These are phyloP conservation scores for Eristalis tenax DNA, from an alignment of 2,888 invertebrate species.

Conservation along the genomic window DNA sequence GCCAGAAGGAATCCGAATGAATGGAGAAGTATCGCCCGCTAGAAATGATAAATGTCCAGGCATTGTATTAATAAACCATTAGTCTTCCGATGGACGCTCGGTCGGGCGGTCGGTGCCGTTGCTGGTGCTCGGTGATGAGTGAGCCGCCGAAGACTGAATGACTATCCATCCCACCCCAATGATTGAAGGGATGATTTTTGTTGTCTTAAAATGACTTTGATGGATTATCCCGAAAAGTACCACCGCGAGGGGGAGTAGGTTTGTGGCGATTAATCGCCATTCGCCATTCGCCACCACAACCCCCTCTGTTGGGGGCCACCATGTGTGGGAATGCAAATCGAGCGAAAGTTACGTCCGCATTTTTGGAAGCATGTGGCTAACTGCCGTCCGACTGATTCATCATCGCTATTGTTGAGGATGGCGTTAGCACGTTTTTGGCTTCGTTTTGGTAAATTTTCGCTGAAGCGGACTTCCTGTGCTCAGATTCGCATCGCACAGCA, in stretches of 20 bases:
- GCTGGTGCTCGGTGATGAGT: slow-evolving; percentile 41
- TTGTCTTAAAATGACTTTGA: slow-evolving; percentile 71
- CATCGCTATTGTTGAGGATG: slow-evolving; percentile 35
- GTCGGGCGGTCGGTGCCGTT: background rate
- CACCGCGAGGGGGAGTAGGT: background rate
- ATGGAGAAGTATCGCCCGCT: slow-evolving; percentile 66
- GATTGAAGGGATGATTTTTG: slow-evolving; percentile 70
- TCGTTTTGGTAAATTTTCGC: slow-evolving; percentile 15
- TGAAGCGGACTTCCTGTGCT: slow-evolving; percentile 46
- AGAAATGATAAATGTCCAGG: slow-evolving; percentile 71
- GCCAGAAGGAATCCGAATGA: slow-evolving; percentile 28
- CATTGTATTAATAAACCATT: slow-evolving; percentile 72
- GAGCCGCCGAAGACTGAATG: slow-evolving; percentile 18
- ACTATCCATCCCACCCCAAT: slow-evolving; percentile 16
- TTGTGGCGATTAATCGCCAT: background rate
- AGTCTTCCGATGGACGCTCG: slow-evolving; percentile 44
- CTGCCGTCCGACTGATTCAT: slow-evolving; percentile 44
- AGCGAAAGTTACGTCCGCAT: slow-evolving; percentile 51
- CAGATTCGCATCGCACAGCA: slow-evolving; percentile 23
- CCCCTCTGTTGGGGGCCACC: background rate
- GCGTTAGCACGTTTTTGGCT: slow-evolving; percentile 42
- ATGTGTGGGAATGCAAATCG: slow-evolving; percentile 36
- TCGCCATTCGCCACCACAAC: background rate
- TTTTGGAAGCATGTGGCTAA: slow-evolving; percentile 37
- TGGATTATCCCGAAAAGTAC: slow-evolving; percentile 56